Base-by-base conservation (phyloP, 2,113 vertebrate genomes). In the Passer montanus region DNA sequence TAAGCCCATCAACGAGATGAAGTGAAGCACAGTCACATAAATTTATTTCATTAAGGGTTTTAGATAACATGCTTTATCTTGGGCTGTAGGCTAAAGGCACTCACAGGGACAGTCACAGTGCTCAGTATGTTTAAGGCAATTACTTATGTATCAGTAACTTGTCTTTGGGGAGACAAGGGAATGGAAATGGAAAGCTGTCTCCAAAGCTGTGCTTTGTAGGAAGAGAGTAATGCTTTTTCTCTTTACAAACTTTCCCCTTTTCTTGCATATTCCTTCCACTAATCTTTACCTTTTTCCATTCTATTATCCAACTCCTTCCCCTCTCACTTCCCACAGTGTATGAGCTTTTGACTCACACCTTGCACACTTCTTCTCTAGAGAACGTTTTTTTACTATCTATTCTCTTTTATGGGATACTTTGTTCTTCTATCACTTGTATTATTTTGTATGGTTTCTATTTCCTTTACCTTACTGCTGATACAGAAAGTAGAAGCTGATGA, bases 31-130 rank as follows among this genome's bases (percentile, higher is more conserved):
- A 41, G 72, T 13, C 75, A 58, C 49, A 35, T 66, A 23, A 43
- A 73, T 83, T 82, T 85, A 37, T 87, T 95, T 85, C 46, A 70
- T 85, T 87, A 62, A 63, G 64, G 46, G 18, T 89, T 90, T 81
- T 58, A 87, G 60, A 67, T 55, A 90, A 35, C 14, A 13, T 43
- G 19, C 15, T 89, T 86, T 83, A 79, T 82, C 67, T 87, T 3
- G 0, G 41, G 11, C 74, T 85, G 27, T 56, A 28, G 53, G 41
- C 73, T 89, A 73, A 93, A 89, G 66, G 44, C 56, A 75, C 44
- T 90, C 82, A 31, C 15, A 91, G 84, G 52, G 52, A 89, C 33
- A 68, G 77, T 52, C 44, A 52, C 7, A 0, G 24, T 44, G 60
- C 37, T 73, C 58, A 35, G 76, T 44, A 76, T 69, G 37, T 56